Percentiles rank a stretch among this genome's conserved stretches.
These are phyloP conservation scores for Meiosimyza platycephala DNA, from an alignment of 2,888 invertebrate genomes.

Conservation along the genomic window DNA sequence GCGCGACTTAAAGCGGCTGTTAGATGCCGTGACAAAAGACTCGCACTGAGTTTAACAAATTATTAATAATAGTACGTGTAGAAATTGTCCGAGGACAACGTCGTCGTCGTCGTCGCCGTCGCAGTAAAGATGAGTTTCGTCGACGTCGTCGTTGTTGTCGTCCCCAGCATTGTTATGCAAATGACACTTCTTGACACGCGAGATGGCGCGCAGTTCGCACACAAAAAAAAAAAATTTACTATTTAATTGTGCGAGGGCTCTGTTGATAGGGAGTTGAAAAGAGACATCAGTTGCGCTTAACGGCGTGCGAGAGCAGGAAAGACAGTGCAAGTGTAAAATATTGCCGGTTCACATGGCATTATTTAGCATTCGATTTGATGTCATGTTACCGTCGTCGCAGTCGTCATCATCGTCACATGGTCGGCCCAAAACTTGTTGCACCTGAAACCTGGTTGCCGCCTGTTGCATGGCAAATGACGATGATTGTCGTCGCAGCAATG, in stretches of 20 bases:
- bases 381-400: constrained; percentile 4
- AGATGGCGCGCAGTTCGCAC: constrained; percentile 43
- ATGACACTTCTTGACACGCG: constrained; percentile 66
- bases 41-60: constrained; percentile 35
- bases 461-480: constrained; percentile 24
- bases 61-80: constrained; percentile 34
- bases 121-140: constrained; percentile 18
- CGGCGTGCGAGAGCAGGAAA: not conserved
- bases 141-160: constrained; percentile 42
- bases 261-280: not conserved
- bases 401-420: constrained; percentile 14
- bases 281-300: not conserved
- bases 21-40: constrained; percentile 29
- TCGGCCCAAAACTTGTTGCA: constrained; percentile 24
- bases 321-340: not conserved
- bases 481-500: constrained; percentile 29
- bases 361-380: constrained; percentile 31
- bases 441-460: not conserved
- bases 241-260: constrained; percentile 6
- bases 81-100: constrained; percentile 48
- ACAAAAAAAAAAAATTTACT: not conserved
- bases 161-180: constrained; percentile 67
- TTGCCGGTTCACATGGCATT: constrained; percentile 32
- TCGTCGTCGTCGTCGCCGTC: constrained; percentile 27
- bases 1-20: not conserved